Evolutionary conservation across 2,888 invertebrate species (phyloP).

Genomic region (Philonicus albiceps): DNA sequence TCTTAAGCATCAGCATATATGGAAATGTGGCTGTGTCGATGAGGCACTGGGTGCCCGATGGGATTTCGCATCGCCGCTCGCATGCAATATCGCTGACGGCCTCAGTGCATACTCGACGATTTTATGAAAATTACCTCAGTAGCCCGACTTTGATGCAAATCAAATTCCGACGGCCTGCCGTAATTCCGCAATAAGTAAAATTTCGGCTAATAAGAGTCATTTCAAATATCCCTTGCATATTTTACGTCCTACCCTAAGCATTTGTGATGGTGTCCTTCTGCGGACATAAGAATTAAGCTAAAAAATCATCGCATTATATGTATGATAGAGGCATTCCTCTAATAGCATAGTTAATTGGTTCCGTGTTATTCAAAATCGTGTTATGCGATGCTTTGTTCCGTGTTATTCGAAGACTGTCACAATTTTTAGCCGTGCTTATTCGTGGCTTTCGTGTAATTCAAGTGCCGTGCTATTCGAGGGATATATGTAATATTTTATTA

Average conservation of each 20-base stretch:
- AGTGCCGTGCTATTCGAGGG: too few species aligned
- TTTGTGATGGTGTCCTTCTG: neutral
- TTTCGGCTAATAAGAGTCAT: neutral
- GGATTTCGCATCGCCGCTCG: neutral
- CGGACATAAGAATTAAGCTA: neutral
- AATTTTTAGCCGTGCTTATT: too few species aligned
- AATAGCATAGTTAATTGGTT: too few species aligned
- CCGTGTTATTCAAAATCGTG: too few species aligned
- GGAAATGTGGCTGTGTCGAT: neutral
- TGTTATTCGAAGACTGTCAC: too few species aligned
- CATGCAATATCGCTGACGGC: neutral
- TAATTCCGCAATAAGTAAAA: neutral
- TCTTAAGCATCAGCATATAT: conserved; percentile 31
- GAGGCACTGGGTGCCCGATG: neutral
- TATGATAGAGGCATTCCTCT: too few species aligned
- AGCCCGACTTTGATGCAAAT: neutral
- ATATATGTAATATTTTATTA: too few species aligned
- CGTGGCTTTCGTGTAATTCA: too few species aligned
- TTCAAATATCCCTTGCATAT: neutral
- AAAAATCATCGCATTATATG: neutral
- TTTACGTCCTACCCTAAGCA: neutral
- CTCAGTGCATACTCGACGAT: neutral
- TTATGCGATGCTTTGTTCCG: too few species aligned
- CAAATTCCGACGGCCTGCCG: neutral
- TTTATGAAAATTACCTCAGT: neutral